A percentile compares a stretch with the other conserved stretches of the same genome.
These are phyloP conservation scores for Microcebus griseorufus DNA, from an alignment of 2,113 vertebrate species.

Conservation along the genomic window DNA sequence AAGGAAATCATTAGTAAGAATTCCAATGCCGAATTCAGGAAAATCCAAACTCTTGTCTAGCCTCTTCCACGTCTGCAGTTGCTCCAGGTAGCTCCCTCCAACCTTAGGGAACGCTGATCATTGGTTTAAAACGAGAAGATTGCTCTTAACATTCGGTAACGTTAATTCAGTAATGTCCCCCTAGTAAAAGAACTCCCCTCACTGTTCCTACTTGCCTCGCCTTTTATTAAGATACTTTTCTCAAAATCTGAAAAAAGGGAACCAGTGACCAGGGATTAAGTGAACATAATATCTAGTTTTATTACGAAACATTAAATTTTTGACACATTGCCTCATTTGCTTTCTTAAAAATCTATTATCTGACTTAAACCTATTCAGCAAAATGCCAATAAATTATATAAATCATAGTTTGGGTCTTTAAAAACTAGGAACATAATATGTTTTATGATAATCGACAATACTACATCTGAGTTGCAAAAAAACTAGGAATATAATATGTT, in stretches of 20 bases:
- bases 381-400: conserved; percentile 88
- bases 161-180: neutral
- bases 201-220: neutral
- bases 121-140: neutral
- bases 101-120: neutral
- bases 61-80: neutral
- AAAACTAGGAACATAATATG: conserved; percentile 73
- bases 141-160: neutral
- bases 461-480: conserved; percentile 60
- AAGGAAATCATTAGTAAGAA: neutral
- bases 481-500: conserved; percentile 71
- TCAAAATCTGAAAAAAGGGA: conserved; percentile 60
- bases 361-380: conserved; percentile 82
- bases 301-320: conserved; percentile 80
- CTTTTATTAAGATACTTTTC: neutral
- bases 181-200: neutral
- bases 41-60: neutral
- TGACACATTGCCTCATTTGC: conserved; percentile 71
- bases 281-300: conserved; percentile 79
- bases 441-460: conserved; percentile 61
- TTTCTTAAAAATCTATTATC: conserved; percentile 84
- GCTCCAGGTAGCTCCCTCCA: neutral
- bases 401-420: conserved; percentile 76
- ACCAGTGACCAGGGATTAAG: conserved; percentile 40
- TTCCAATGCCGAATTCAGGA: conserved; percentile 50